Evolutionary conservation across 1,140 invertebrate species (phyloP), one percentile per base, ranked within the genome.

Genomic region (Drosophila bipectinata): DNA sequence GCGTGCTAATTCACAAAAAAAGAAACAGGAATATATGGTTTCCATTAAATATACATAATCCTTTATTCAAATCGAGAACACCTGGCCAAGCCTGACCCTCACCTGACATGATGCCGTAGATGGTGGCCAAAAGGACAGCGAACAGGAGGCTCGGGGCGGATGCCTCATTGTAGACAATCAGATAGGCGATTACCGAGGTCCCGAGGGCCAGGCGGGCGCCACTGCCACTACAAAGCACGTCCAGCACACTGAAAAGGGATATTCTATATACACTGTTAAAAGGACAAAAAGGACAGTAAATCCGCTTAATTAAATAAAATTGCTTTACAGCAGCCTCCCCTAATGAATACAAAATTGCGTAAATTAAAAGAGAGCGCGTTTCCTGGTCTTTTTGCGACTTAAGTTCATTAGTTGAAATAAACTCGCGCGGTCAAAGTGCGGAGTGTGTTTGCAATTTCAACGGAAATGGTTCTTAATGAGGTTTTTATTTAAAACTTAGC

Each of bases 161-260:
- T 1, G 87, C 81, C 60, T 92, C 91, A 85, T 92, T 92, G 68
- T 90, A 92, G 45, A 78, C 77, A 30, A 91, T 82, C 49, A 92
- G 54, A 60, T 91, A 84, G 51, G 76, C 72, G 8, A 92, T 63
- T 3, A 92, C 66, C 5, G 91, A 71, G 34, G 83, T 69, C 48
- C 91, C 91, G 41, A 92, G 57, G 12, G 81, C 89, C 76, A 91
- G 59, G 26, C 91, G 89, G 28, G 83, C 90, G n/a, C 80, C 88
- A 59, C 78, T 90, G 41, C 90, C 87, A 56, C 76, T 85, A 59
- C 87, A 91, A 12, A 91, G 79, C 9, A 72, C 69, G 15, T 84
- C 85, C 30, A 90, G 78, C 51, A 90, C 47, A 45, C 89, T 91
- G 83, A 28, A 44, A 14, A 72, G 71, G 47, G 14, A 58, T 15